Conservation (phyloP, 2,888 invertebrate genomes). For the Meghimatium bilineatum region DNA sequence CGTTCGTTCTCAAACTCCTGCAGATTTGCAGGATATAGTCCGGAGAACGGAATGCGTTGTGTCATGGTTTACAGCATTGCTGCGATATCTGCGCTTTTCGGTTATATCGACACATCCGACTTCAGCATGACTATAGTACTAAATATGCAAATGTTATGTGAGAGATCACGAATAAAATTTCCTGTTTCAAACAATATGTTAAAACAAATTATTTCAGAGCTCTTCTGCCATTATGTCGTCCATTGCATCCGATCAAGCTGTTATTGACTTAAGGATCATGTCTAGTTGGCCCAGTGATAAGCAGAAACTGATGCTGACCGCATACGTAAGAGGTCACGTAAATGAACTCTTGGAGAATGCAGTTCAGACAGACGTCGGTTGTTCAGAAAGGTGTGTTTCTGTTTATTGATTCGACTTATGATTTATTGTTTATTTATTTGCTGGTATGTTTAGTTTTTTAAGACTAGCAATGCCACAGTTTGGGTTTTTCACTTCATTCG, state of each 20-base stretch:
- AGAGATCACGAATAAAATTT: too few relatives aligned
- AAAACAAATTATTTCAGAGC: not conserved
- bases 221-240: not conserved
- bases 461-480: too few relatives aligned
- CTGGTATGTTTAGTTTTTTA: too few relatives aligned
- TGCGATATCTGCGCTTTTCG: too few relatives aligned
- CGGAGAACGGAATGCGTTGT: too few relatives aligned
- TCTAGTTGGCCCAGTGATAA: constrained; percentile 17
- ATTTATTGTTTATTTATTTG: not conserved
- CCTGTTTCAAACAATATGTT: too few relatives aligned
- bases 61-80: too few relatives aligned
- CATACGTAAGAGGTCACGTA: not conserved
- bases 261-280: not conserved
- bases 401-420: not conserved
- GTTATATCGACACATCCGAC: too few relatives aligned
- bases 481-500: not conserved
- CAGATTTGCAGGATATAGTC: too few relatives aligned
- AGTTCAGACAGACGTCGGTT: not conserved
- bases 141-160: too few relatives aligned
- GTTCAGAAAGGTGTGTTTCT: not conserved
- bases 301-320: constrained; percentile 11
- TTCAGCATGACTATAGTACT: too few relatives aligned
- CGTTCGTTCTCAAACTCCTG: too few relatives aligned
- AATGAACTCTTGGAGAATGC: not conserved
- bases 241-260: not conserved